Evolutionary conservation across 2,797 vertebrate genomes (phyloP).

Genomic region (Crenichthys baileyi): DNA sequence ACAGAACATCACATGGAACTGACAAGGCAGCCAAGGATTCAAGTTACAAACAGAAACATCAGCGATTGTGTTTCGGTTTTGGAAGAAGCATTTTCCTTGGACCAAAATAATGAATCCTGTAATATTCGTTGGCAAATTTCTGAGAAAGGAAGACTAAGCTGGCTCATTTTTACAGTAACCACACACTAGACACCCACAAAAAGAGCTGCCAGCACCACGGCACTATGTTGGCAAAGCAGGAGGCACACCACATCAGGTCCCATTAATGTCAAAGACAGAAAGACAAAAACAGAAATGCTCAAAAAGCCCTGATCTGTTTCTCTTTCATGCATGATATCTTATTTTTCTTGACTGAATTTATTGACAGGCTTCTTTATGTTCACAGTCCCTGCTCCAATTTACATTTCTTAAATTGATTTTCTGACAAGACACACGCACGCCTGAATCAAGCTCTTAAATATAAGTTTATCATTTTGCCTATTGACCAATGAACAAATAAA

Average conservation of each 20-base stretch:
- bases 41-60: slow-evolving; percentile 46
- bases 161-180: slow-evolving; percentile 63
- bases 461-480: background rate
- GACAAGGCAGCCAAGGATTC: slow-evolving; percentile 46
- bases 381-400: background rate
- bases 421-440: background rate
- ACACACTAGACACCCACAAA: slow-evolving; percentile 56
- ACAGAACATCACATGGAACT: slow-evolving; percentile 32
- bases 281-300: slow-evolving; percentile 23
- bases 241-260: slow-evolving; percentile 58
- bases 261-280: slow-evolving; percentile 64
- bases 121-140: slow-evolving; percentile 60
- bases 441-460: slow-evolving; percentile 9
- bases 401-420: slow-evolving; percentile 3
- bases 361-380: slow-evolving; percentile 1
- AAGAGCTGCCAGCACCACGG: slow-evolving; percentile 50
- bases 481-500: background rate
- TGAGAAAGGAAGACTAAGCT: slow-evolving; percentile 60
- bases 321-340: slow-evolving; percentile 16
- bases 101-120: slow-evolving; percentile 58
- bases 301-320: slow-evolving; percentile 21
- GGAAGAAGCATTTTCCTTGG: slow-evolving; percentile 39
- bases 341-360: slow-evolving; percentile 6
- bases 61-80: slow-evolving; percentile 39
- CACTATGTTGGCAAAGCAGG: slow-evolving; percentile 56